Base-by-base conservation (phyloP, 2,113 vertebrate genomes). In the Coptodon rendalli region DNA sequence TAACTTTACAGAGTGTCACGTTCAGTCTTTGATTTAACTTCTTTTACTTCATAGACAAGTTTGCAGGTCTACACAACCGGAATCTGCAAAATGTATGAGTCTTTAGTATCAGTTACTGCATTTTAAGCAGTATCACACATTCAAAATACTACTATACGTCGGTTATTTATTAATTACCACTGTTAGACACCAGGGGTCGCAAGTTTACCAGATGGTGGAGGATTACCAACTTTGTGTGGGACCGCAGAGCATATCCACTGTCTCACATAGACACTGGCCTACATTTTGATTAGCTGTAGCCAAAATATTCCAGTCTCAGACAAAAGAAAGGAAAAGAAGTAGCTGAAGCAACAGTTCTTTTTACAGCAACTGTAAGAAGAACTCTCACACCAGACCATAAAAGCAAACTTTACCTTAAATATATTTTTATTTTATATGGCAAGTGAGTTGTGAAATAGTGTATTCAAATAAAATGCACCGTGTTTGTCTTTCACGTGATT, bases 171-270 rank as follows among this genome's bases (percentile, higher is more conserved):
- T 13, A 3, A 22, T 85, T 87, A 38, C 78, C 80, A 40, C 2
- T 22, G 2, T 57, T 52, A 4, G 40, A 82, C 95, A 92, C 88
- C 93, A 96, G 95, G 90, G 10, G 93, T 92, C 94, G 88, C 87
- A 87, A 38, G 54, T 71, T 63, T 68, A n/a, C 59, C 81, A 66
- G 6, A 27, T 81, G 3, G 3, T 34, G 48, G 12, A 4, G 29
- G 31, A n/a, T 76, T 29, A 31, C 24, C 71, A 29, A 76, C 71
- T 31, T 76, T 5, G 43, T 19, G 24, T 31, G 73, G 27, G 5
- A 31, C 43, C n/a, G 16, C 45, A 50, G 29, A 50, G 16, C 43
- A 78, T 78, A 50, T 50, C 43, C 27, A 17, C 45, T 31, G 40
- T 50, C 16, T 27, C 71, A 19, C 24, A 78, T 10, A 78, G 16